A percentile compares a stretch with the other conserved stretches of the same genome.
These are phyloP conservation scores for Syndactyla subalaris DNA, from an alignment of 2,797 vertebrate genomes.

Conservation along the genomic window DNA sequence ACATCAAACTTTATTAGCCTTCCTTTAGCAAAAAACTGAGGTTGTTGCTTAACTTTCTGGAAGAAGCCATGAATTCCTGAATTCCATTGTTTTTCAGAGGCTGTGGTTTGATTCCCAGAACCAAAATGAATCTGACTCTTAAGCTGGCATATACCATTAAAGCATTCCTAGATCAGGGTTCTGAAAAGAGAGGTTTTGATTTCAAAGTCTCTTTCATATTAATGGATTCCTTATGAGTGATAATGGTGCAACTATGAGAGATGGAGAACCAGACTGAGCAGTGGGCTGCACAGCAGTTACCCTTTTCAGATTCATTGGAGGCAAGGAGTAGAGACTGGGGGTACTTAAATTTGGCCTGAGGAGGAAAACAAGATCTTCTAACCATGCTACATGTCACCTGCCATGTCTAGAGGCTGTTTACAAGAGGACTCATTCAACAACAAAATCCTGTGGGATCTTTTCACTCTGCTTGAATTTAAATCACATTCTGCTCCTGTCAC, in stretches of 20 bases:
- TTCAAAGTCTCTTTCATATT: conserved; percentile 66
- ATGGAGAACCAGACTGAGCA: conserved; percentile 14
- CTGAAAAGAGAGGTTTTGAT: conserved; percentile 54
- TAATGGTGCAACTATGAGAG: conserved; percentile 38
- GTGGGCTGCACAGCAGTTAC: neutral
- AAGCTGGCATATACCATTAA: conserved; percentile 69
- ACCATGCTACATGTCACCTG: neutral
- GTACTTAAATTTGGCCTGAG: conserved; percentile 4
- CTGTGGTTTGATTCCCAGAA: conserved; percentile 69
- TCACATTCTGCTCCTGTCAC: neutral
- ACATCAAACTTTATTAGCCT: conserved; percentile 62
- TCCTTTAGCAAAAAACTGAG: conserved; percentile 57
- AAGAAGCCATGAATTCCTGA: conserved; percentile 68
- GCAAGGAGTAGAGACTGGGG: neutral
- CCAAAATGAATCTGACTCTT: conserved; percentile 76
- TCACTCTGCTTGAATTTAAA: neutral
- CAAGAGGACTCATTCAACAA: neutral
- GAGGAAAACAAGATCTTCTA: neutral
- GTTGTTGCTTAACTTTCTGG: conserved; percentile 71
- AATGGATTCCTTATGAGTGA: conserved; percentile 71
- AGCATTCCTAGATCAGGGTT: conserved; percentile 74
- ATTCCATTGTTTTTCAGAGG: conserved; percentile 73
- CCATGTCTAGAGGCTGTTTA: neutral
- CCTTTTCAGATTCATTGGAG: neutral
- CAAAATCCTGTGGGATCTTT: neutral